These are phyloP conservation scores for Mamestra brassicae DNA, from an alignment of 2,888 invertebrate species.

Conservation along the genomic window DNA sequence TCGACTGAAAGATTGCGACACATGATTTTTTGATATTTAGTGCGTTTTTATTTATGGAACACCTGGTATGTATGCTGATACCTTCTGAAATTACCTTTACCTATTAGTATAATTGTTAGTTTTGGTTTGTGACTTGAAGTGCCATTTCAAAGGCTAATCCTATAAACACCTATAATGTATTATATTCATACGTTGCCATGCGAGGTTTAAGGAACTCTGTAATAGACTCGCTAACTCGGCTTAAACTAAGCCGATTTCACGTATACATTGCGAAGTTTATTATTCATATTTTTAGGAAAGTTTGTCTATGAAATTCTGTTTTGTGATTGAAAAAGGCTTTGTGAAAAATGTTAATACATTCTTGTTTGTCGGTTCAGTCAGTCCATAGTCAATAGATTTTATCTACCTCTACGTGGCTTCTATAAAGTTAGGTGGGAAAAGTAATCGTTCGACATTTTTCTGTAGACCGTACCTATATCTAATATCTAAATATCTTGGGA, in stretches of 20 bases:
- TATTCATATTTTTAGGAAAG: slow-evolving; percentile 38
- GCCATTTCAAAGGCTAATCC: too few relatives aligned
- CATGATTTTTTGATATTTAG: too few relatives aligned
- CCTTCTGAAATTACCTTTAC: too few relatives aligned
- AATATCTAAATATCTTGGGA: too few relatives aligned
- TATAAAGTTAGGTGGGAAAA: not conserved
- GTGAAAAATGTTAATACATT: not conserved
- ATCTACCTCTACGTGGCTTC: not conserved
- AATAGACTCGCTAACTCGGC: slow-evolving; percentile 22
- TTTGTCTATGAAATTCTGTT: slow-evolving; percentile 25
- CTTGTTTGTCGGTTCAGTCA: too few relatives aligned
- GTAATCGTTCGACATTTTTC: not conserved
- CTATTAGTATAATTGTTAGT: too few relatives aligned
- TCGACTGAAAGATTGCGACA: too few relatives aligned
- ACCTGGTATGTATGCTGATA: too few relatives aligned
- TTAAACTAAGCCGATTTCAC: slow-evolving; percentile 30
- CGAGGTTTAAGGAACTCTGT: not conserved
- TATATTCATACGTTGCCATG: not conserved
- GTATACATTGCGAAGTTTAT: slow-evolving; percentile 12
- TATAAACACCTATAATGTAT: too few relatives aligned
- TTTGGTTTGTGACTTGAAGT: too few relatives aligned
- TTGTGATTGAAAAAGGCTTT: not conserved
- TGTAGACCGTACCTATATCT: not conserved
- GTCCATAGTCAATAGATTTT: not conserved
- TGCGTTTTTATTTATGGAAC: too few relatives aligned